phyloP scores from a whole-genome alignment of 2,797 vertebrate species.

The Phataginus tricuspis region DNA sequence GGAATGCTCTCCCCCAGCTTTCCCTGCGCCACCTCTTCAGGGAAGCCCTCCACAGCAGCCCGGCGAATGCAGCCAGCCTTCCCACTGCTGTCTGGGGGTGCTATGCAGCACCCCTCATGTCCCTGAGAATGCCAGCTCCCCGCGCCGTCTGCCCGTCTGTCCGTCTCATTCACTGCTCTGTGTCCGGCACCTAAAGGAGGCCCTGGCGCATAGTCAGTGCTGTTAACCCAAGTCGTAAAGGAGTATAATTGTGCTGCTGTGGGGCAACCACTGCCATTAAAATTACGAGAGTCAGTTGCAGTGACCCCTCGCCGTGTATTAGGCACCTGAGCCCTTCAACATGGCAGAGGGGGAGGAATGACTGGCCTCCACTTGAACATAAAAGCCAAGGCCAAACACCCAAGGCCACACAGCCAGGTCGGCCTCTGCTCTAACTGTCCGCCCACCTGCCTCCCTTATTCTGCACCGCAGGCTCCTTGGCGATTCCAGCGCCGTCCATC shows the following conservation, averaged over 20 bases:
- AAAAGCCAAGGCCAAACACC: not conserved
- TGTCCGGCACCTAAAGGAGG: not conserved
- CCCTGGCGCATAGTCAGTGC: not conserved
- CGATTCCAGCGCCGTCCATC: slow-evolving; percentile 69
- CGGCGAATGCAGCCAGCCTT: not conserved
- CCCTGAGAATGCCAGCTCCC: not conserved
- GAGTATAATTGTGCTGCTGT: not conserved
- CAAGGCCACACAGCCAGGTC: not conserved
- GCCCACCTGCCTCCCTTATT: no score
- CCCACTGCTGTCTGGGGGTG: not conserved
- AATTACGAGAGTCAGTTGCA: not conserved
- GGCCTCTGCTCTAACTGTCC: not conserved
- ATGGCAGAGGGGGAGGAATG: no score
- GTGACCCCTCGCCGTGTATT: not conserved
- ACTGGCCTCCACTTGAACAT: not conserved
- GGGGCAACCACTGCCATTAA: not conserved
- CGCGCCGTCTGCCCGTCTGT: not conserved
- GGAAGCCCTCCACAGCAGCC: not conserved
- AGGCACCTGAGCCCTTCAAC: not conserved
- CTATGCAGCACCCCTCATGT: not conserved
- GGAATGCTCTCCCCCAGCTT: not conserved
- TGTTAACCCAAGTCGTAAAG: no score
- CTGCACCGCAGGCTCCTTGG: slow-evolving; percentile 67
- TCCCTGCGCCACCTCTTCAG: not conserved
- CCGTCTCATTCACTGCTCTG: not conserved